These are phyloP conservation scores for Potamarius usumacintae DNA, from an alignment of 2,113 vertebrate genomes.

Conservation along the genomic window DNA sequence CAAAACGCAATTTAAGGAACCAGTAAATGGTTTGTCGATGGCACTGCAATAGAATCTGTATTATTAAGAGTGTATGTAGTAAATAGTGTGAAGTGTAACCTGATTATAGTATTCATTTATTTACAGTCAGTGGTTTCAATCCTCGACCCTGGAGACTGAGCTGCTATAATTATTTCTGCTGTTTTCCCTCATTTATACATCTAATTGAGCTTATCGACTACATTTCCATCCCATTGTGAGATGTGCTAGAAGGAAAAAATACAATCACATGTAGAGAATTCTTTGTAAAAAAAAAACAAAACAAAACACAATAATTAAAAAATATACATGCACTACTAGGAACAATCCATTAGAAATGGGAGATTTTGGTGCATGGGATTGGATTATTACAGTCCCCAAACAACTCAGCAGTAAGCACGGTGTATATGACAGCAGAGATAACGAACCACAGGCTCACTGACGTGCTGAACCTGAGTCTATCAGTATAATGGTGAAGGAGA, in stretches of 20 bases:
- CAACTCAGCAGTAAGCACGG: not conserved
- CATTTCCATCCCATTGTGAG: not conserved
- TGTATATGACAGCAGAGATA: not conserved
- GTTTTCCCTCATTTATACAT: not conserved
- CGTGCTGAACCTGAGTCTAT: not conserved
- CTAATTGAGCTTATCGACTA: not conserved
- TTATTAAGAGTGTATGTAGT: not conserved
- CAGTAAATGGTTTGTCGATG: not conserved
- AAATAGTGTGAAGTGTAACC: not conserved
- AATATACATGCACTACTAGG: not conserved
- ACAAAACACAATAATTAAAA: no score
- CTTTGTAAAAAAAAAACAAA: not conserved
- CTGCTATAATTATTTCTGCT: not conserved
- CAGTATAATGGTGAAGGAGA: not conserved
- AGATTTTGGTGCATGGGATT: not conserved
- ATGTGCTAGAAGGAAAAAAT: not conserved
- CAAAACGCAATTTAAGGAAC: not conserved
- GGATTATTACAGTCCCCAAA: not conserved
- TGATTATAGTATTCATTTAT: not conserved
- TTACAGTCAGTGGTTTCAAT: not conserved
- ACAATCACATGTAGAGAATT: not conserved
- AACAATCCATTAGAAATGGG: not conserved
- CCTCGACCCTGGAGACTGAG: not conserved
- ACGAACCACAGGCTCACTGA: not conserved
- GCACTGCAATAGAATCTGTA: not conserved